Evolutionary conservation across 2,888 invertebrate genomes (phyloP).

Genomic region (Lithophane socia): DNA sequence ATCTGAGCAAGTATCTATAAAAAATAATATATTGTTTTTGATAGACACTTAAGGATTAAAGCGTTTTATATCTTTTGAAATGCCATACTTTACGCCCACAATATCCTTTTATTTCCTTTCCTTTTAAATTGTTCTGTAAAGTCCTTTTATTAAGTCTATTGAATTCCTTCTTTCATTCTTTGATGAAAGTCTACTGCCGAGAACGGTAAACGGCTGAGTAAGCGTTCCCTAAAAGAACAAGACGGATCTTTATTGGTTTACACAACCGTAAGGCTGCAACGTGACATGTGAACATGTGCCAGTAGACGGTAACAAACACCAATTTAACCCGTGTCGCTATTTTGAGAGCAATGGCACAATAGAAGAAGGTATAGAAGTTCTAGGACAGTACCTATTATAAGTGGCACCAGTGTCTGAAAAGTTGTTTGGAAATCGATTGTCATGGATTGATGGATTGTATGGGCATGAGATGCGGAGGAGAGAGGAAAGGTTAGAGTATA

Average conservation of each 20-base stretch:
- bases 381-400: background rate
- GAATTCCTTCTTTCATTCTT: conserved; percentile 11
- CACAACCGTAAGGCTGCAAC: conserved; percentile 17
- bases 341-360: background rate
- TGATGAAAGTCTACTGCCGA: conserved; percentile 9
- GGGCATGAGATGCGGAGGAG: background rate
- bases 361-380: conserved; percentile 1
- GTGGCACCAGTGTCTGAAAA: background rate
- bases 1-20: conserved; percentile 2
- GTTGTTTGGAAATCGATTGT: background rate
- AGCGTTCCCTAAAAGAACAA: conserved; percentile 20
- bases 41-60: conserved; percentile 28
- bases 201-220: conserved; percentile 15
- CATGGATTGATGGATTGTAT: background rate
- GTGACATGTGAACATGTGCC: conserved; percentile 29
- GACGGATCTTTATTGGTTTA: conserved; percentile 44
- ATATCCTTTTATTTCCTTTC: conserved; percentile 16
- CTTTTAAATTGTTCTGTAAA: conserved; percentile 18
- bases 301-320: conserved; percentile 9
- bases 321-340: conserved; percentile 35
- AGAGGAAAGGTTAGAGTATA: background rate
- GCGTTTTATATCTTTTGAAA: conserved; percentile 37
- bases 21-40: conserved; percentile 29
- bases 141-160: conserved; percentile 25
- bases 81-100: conserved; percentile 13